Evolutionary conservation across 2,797 vertebrate species (phyloP).

Genomic region (Eptatretus atami): DNA sequence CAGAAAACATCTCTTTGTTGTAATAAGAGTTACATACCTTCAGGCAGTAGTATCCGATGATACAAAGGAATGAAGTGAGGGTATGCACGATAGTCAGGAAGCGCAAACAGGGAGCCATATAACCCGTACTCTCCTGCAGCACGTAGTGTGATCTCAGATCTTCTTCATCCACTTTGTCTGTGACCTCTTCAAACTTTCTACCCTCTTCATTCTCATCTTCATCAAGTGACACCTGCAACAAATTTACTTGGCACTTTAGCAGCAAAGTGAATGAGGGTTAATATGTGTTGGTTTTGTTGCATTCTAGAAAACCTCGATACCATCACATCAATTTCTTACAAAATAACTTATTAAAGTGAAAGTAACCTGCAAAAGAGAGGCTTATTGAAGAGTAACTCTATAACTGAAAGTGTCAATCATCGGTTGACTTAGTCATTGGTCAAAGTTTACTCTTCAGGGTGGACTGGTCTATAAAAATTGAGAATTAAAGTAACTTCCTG

Average conservation of each 20-base stretch:
- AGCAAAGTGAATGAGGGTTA: background rate
- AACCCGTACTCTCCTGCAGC: slow-evolving; percentile 69
- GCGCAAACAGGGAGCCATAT: slow-evolving; percentile 63
- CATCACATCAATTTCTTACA: background rate
- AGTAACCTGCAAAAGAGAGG: background rate
- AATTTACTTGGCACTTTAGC: background rate
- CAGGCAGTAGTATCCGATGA: slow-evolving; percentile 83
- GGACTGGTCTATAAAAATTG: too few species aligned
- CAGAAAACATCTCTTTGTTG: too few species aligned
- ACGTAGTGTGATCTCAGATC: slow-evolving; percentile 41
- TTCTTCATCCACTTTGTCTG: slow-evolving; percentile 8
- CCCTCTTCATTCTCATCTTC: background rate
- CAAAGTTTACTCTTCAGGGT: too few species aligned
- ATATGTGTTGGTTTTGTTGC: background rate
- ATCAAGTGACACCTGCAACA: background rate
- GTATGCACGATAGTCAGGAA: slow-evolving; percentile 60
- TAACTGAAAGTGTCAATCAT: background rate
- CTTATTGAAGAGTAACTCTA: background rate
- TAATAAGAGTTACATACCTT: slow-evolving; percentile 21
- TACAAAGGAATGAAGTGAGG: slow-evolving; percentile 77
- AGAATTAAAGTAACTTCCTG: too few species aligned
- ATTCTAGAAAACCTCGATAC: slow-evolving; percentile 9
- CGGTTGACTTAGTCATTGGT: too few species aligned
- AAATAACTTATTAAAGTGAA: background rate
- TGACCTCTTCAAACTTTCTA: slow-evolving; percentile 21